Evolutionary conservation across 35 echinoderm and acorn worm genomes (phyloP).

Genomic region (Ophiothrix spiculata): DNA sequence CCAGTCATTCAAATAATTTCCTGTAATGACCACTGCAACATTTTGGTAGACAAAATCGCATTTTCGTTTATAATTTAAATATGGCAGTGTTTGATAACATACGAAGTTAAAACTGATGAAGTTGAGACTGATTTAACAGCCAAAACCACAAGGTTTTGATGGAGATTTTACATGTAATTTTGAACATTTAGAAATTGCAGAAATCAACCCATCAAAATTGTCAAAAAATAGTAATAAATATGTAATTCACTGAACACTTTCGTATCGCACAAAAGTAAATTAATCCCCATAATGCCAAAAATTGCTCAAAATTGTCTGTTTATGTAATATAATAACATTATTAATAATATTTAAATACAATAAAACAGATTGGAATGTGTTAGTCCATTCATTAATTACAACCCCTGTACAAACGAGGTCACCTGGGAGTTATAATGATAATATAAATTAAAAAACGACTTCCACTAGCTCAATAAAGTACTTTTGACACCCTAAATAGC

Average conservation of each 20-base stretch:
- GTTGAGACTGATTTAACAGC: too few relatives aligned
- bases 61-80: too few relatives aligned
- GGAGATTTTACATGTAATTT: not conserved
- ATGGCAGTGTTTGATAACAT: too few relatives aligned
- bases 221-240: too few relatives aligned
- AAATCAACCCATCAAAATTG: not conserved
- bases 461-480: not conserved
- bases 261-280: too few relatives aligned
- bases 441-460: slow-evolving; percentile 1
- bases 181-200: not conserved
- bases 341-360: slow-evolving; percentile 10
- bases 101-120: too few relatives aligned
- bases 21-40: too few relatives aligned
- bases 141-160: not conserved
- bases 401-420: not conserved
- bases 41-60: too few relatives aligned
- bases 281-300: too few relatives aligned
- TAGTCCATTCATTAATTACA: not conserved
- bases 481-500: not conserved
- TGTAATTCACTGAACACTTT: not conserved
- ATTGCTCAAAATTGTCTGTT: not conserved
- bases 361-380: slow-evolving; percentile 4
- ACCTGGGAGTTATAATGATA: slow-evolving; percentile 2
- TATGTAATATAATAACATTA: slow-evolving; percentile 7
- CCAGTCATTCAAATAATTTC: too few relatives aligned